phyloP scores from a whole-genome alignment of 2,888 invertebrate genomes.

The Dicyrtoma fusca region DNA sequence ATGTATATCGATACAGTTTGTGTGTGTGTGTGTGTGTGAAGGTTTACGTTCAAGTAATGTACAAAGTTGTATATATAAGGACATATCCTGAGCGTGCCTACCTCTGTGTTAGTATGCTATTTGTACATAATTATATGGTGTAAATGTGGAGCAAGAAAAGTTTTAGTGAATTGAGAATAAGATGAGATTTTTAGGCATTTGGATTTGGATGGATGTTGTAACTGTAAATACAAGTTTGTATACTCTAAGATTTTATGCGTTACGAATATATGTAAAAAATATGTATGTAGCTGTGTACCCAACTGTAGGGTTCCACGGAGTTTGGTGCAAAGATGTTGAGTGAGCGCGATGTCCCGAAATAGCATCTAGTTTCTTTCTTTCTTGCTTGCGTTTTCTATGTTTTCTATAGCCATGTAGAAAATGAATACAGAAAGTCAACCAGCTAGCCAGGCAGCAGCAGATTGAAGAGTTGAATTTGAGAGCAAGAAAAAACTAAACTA shows the following conservation, averaged over 20 bases:
- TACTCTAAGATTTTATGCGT: too few relatives aligned
- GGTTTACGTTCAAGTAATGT: constrained; percentile 1
- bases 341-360: constrained; percentile 29
- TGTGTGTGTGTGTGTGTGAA: neutral
- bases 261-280: too few relatives aligned
- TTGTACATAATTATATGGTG: neutral
- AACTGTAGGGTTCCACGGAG: neutral
- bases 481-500: neutral
- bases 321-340: constrained; percentile 17
- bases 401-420: constrained; percentile 2
- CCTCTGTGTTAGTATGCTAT: too few relatives aligned
- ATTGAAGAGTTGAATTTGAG: neutral
- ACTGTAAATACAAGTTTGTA: too few relatives aligned
- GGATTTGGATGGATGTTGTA: too few relatives aligned
- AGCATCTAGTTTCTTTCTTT: constrained; percentile 13
- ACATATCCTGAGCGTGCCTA: too few relatives aligned
- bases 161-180: too few relatives aligned
- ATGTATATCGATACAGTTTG: too few relatives aligned
- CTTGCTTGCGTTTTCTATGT: neutral
- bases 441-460: neutral
- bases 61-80: neutral
- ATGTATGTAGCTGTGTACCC: too few relatives aligned
- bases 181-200: too few relatives aligned
- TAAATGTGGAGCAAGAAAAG: constrained; percentile 14
- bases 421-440: neutral